Evolutionary conservation across 2,888 invertebrate genomes (phyloP).

Genomic region (Melanostoma mellinum): DNA sequence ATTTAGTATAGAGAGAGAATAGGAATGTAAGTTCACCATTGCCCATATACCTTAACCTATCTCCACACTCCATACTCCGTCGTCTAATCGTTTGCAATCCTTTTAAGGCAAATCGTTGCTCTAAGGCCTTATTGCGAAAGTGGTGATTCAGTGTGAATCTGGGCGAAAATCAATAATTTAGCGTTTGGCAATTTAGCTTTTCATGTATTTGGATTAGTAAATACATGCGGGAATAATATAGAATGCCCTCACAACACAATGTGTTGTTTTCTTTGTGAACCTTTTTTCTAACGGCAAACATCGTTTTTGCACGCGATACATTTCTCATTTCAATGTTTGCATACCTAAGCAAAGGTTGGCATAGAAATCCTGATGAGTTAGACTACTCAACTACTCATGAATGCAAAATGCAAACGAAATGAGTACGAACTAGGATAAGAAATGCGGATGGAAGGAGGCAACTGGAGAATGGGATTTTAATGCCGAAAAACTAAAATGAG

Average conservation of each 20-base stretch:
- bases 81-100: conserved; percentile 33
- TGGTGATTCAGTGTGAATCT: conserved; percentile 59
- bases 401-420: conserved; percentile 45
- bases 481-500: no score
- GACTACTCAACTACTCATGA: no score
- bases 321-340: conserved; percentile 29
- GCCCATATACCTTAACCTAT: conserved; percentile 4
- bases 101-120: conserved; percentile 5
- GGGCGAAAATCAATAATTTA: conserved; percentile 60
- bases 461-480: no score
- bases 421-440: background rate
- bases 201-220: conserved; percentile 1
- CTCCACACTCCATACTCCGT: background rate
- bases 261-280: background rate
- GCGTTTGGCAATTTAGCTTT: no score
- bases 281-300: conserved; percentile 20
- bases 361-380: conserved; percentile 20
- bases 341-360: conserved; percentile 28
- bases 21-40: conserved; percentile 38
- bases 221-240: conserved; percentile 4
- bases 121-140: no score
- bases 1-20: conserved; percentile 15
- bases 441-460: no score
- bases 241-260: no score
- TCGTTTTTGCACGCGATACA: conserved; percentile 35